Evolutionary conservation across 2,113 vertebrate species (phyloP).

Genomic region (Pitta sordida): DNA sequence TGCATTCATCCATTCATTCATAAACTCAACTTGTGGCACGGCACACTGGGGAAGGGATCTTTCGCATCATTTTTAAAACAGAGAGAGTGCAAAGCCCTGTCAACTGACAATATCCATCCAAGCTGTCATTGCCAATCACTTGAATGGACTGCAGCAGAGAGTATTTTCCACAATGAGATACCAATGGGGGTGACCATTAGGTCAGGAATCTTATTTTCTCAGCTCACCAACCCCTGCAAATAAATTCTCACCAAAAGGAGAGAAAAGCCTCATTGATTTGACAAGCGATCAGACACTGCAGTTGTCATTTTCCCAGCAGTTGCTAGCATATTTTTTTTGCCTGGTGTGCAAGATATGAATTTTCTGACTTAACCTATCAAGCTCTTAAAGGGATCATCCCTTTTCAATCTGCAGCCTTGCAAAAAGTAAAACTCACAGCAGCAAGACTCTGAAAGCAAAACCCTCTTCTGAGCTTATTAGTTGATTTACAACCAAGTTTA

Average conservation of each 20-base stretch:
- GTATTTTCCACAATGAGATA: constrained; percentile 67
- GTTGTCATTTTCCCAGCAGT: constrained; percentile 70
- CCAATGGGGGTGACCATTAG: constrained; percentile 62
- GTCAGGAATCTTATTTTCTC: constrained; percentile 69
- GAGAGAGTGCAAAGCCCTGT: constrained; percentile 57
- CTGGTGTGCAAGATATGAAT: constrained; percentile 57
- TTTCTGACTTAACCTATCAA: constrained; percentile 16
- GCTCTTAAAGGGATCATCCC: constrained; percentile 47
- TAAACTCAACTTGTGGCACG: constrained; percentile 36
- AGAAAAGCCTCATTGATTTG: constrained; percentile 71
- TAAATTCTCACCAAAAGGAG: constrained; percentile 67
- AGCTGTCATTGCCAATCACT: constrained; percentile 69
- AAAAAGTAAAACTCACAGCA: background rate
- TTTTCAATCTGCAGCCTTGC: background rate
- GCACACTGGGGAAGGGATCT: constrained; percentile 38
- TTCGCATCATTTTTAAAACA: constrained; percentile 49
- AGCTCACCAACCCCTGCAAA: constrained; percentile 66
- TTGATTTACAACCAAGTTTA: background rate
- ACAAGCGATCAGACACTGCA: constrained; percentile 52
- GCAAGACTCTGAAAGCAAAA: background rate
- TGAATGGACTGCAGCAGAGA: constrained; percentile 67
- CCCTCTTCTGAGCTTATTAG: background rate
- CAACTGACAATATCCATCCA: constrained; percentile 67
- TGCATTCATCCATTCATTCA: constrained; percentile 59
- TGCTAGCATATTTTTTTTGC: constrained; percentile 54